Base-by-base conservation (phyloP, 30 jellyfish, hydroid and myxozoan species). In the Nemopilema nomurai region DNA sequence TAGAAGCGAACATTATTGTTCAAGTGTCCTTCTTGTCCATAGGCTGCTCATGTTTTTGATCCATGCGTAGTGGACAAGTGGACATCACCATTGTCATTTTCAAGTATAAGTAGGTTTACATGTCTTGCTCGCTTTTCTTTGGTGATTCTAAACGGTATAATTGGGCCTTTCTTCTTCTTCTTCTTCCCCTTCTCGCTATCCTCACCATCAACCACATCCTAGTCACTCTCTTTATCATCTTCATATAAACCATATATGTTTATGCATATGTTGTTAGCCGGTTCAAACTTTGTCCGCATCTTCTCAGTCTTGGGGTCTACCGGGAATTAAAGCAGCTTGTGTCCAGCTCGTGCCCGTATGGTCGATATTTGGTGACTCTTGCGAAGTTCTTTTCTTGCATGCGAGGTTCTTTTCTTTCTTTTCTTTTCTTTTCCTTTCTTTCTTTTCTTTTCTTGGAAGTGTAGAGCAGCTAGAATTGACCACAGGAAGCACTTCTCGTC, bases 401-500 rank as follows among this genome's bases (percentile, higher is more conserved):
- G 22, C n/a, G n/a, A n/a, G n/a, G n/a, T n/a, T n/a, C n/a, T n/a
- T n/a, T n/a, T n/a, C n/a, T n/a, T n/a, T n/a, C n/a, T n/a, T n/a
- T n/a, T n/a, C n/a, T n/a, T n/a, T n/a, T n/a, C n/a, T n/a, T n/a
- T n/a, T n/a, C n/a, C n/a, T n/a, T n/a, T n/a, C n/a, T n/a, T n/a
- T n/a, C n/a, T n/a, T n/a, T n/a, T n/a, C n/a, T n/a, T n/a, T n/a
- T n/a, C n/a, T n/a, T n/a, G n/a, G n/a, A n/a, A n/a, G n/a, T 71
- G 22, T 27, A 71, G 68, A 13, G 69, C 82, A 20, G 82, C 82
- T 27, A 25, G 0, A 22, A 71, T 71, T 31, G 69, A 8, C 82
- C 82, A 71, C 53, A 71, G 17, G 27, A 71, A 71, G 26, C 82
- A 71, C 18, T 20, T 16, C 26, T 71, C 67, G 4, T 71, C 67